Percentiles rank a stretch among this genome's conserved stretches.
These are phyloP conservation scores for Acropora yongei DNA, from an alignment of 64 coral and sea anemone species.

Conservation along the genomic window DNA sequence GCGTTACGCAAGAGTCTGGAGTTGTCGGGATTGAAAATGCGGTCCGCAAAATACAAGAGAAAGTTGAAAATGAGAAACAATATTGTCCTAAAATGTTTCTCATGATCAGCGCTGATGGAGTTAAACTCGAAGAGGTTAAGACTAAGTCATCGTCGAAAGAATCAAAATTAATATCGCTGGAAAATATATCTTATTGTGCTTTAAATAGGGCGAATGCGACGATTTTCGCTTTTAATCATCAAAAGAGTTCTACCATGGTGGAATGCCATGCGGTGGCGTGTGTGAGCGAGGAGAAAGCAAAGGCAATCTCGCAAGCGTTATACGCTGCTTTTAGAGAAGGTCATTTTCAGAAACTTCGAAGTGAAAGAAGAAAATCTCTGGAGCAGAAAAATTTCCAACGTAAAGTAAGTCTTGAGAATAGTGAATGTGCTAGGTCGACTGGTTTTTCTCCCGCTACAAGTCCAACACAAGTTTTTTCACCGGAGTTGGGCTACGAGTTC, in stretches of 20 bases:
- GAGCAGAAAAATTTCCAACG: conserved; percentile 27
- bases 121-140: conserved; percentile 53
- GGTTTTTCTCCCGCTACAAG: not conserved
- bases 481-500: not conserved
- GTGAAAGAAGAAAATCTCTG: conserved; percentile 61
- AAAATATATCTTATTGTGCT: conserved; percentile 80
- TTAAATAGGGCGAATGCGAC: conserved; percentile 69
- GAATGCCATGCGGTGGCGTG: conserved; percentile 88
- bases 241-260: conserved; percentile 65
- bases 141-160: conserved; percentile 28
- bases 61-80: conserved; percentile 54
- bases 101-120: conserved; percentile 62
- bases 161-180: conserved; percentile 61
- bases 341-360: conserved; percentile 84
- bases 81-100: conserved; percentile 77
- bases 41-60: conserved; percentile 60
- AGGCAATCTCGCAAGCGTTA: conserved; percentile 67
- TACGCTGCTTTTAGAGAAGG: conserved; percentile 84
- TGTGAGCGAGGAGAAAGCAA: conserved; percentile 81
- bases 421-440: conserved; percentile 7
- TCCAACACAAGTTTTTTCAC: conserved; percentile 13
- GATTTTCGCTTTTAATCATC: conserved; percentile 94
- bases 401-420: conserved; percentile 33
- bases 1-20: conserved; percentile 65
- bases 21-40: conserved; percentile 81